These are phyloP conservation scores for Entosphenus tridentatus DNA, from an alignment of 2,113 vertebrate genomes.

Conservation along the genomic window DNA sequence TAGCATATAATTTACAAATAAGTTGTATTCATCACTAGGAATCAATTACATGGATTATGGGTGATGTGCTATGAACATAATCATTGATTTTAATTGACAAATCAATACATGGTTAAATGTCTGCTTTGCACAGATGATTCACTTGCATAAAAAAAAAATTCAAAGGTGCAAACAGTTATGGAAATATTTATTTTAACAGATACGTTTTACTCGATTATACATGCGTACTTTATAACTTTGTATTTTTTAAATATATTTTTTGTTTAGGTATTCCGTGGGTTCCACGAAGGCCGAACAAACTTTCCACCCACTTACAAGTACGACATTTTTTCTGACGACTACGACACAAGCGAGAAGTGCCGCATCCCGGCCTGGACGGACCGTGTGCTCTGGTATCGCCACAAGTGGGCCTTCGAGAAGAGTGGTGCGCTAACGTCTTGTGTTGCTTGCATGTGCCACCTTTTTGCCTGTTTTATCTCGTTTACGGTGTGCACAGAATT, in stretches of 20 bases:
- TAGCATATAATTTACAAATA: neutral
- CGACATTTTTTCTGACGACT: conserved; percentile 92
- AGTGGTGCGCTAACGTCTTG: conserved; percentile 30
- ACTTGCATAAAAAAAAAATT: too few species aligned
- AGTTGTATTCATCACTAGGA: neutral
- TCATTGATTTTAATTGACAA: neutral
- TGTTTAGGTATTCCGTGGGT: conserved; percentile 58
- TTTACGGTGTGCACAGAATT: neutral
- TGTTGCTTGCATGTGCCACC: neutral
- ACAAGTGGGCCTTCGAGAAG: conserved; percentile 87
- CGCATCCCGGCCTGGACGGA: conserved; percentile 94
- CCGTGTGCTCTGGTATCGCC: conserved; percentile 78
- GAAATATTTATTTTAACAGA: too few species aligned
- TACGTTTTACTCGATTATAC: too few species aligned
- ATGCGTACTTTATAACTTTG: neutral
- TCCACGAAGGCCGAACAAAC: conserved; percentile 69
- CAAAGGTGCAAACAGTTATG: too few species aligned
- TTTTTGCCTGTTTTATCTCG: neutral
- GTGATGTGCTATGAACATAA: conserved; percentile 11
- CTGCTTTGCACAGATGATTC: too few species aligned
- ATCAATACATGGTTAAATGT: too few species aligned
- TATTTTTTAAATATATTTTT: conserved; percentile 9
- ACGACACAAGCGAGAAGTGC: conserved; percentile 95
- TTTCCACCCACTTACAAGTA: conserved; percentile 97
- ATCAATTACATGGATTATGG: too few species aligned